Base-by-base conservation (phyloP, 2,797 vertebrate genomes). In the Falco concolor region DNA sequence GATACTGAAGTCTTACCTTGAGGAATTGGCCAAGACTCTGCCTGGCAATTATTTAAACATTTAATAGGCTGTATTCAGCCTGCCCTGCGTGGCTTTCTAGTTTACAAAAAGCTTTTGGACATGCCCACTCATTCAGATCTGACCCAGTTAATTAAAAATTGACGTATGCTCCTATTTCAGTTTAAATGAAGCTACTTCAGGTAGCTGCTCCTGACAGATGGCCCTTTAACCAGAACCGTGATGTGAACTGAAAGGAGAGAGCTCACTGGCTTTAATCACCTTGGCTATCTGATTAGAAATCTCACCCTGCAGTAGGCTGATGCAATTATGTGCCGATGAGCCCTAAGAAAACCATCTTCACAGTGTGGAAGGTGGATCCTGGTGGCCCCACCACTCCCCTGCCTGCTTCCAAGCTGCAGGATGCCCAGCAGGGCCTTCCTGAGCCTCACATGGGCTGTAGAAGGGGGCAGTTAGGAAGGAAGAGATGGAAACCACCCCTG, bases 141-240 rank as follows among this genome's bases (percentile, higher is more conserved):
- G 81, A 95, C 86, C 49, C 45, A 92, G 60, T 84, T 95, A 96
- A 95, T 95, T 87, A 94, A 93, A 90, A 95, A 61, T 18, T 89
- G 45, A 91, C 25, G 25, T 89, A 59, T 20, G 47, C 42, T 83
- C 27, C 69, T 61, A 47, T 92, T 94, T 80, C 47, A 54, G 34
- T 72, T 77, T 92, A 85, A 89, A 85, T 25, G 18, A 82, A 84
- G 56, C 38, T 47, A 61, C 78, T 87, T 73, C 57, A 68, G 81
- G 75, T 75, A 65, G 75, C 64, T 72, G 78, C 30, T 93, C 12
- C 68, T 6, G 14, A 91, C 22, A 57, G 87, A 42, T 7, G 3
- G 60, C 27, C 12, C 23, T 84, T 83, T 32, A 91, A 69, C 44
- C 52, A 87, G 80, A 67, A 90, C 53, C 49, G 53, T 8, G 8